phyloP scores from a whole-genome alignment of 1,140 invertebrate genomes.

The Cotesia typhae region DNA sequence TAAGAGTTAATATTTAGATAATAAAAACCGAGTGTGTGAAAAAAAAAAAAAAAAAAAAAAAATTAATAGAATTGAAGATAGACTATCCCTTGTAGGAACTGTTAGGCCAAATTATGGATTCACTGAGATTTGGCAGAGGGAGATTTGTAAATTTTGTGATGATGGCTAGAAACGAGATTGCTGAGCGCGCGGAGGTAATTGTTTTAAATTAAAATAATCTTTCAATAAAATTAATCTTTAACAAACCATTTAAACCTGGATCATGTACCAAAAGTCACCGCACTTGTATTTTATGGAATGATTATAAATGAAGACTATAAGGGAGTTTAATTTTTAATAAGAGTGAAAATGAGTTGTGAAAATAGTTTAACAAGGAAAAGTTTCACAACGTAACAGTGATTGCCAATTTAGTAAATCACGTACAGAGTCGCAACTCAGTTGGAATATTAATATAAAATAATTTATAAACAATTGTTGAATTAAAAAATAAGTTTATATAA shows the following conservation, averaged over 20 bases:
- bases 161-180: constrained; percentile 59
- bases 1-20: constrained; percentile 2
- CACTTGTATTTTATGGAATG: no score
- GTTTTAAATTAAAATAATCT: constrained; percentile 6
- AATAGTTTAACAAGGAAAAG: constrained; percentile 13
- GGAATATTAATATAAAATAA: no score
- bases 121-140: constrained; percentile 58
- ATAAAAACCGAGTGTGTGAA: not conserved
- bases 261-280: no score
- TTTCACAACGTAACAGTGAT: constrained; percentile 13
- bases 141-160: constrained; percentile 59
- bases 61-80: not conserved
- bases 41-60: not conserved
- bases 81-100: constrained; percentile 57
- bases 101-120: constrained; percentile 55
- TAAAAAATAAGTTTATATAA: not conserved
- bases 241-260: not conserved
- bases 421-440: no score
- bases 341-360: no score
- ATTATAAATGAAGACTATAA: no score
- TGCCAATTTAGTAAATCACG: no score
- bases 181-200: constrained; percentile 59
- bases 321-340: not conserved
- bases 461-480: constrained; percentile 15
- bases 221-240: not conserved